Conservation (phyloP, 2,797 vertebrate species). For the Ficedula albicollis region DNA sequence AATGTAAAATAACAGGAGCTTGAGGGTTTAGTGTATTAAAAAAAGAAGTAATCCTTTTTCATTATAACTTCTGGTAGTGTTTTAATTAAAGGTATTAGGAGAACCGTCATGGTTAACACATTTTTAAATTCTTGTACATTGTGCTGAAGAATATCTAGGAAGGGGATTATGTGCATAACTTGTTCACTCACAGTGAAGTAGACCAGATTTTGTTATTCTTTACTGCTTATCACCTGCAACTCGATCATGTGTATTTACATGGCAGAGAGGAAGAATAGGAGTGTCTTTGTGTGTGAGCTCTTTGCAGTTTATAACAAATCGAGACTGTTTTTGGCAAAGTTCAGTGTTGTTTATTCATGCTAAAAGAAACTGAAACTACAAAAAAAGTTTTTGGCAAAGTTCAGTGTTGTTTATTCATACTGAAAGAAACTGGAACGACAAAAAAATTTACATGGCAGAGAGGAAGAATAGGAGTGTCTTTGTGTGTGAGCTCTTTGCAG, state of each 20-base stretch:
- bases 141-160: background rate
- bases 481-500: background rate
- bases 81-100: constrained; percentile 64
- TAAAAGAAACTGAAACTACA: background rate
- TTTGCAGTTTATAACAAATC: background rate
- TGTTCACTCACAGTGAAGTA: background rate
- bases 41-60: constrained; percentile 51
- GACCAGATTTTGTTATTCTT: background rate
- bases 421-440: too few relatives aligned
- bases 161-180: background rate
- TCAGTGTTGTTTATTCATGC: background rate
- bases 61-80: constrained; percentile 47
- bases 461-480: background rate
- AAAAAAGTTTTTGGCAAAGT: too few relatives aligned
- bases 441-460: background rate
- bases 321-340: background rate
- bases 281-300: background rate
- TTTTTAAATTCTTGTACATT: background rate
- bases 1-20: constrained; percentile 34
- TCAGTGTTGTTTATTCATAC: too few relatives aligned
- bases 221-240: background rate
- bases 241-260: background rate
- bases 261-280: background rate
- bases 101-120: background rate
- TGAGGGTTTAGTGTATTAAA: constrained; percentile 17